Evolutionary conservation across 2,113 vertebrate species (phyloP), one percentile per base, ranked within the genome.

Genomic region (Rhegmatorhina hoffmannsi): DNA sequence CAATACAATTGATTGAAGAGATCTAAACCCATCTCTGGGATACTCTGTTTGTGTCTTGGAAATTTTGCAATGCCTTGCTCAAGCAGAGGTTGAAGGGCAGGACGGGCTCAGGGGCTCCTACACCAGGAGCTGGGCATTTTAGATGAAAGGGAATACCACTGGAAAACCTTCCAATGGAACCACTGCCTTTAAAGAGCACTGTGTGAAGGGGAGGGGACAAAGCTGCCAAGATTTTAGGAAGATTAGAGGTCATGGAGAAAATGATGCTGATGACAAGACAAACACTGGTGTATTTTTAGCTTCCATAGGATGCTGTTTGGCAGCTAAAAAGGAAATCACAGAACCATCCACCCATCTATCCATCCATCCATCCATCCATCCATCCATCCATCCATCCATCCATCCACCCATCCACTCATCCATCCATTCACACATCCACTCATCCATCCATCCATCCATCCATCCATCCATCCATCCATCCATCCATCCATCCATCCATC

Each of bases 1-100:
- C 93, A 95, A 96, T 96, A 90, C 17, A 72, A 96, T 95, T 36
- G 90, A 97, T 36, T 55, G 36, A 29, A 90, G 83, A 96, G 80
- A 79, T 94, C 83, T 87, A 72, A 96, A 79, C 33, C 36, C 66
- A 40, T 84, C 83, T 78, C 86, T 81, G 53, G 76, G 88, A 75
- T 68, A 19, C 62, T 78, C 82, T 44, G 44, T 91, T 70, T 75
- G 29, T 67, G 73, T 23, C 72, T 56, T 66, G 73, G 73, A 86
- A 70, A 64, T 20, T 86, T 89, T 38, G 26, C 50, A 75, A 75
- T 10, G 47, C 59, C 10, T 67, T 2, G 2, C 43, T 85, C 56
- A 52, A 87, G 53, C 40, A 58, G 88, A 72, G 52, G 44, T 16
- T 74, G 68, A 64, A 50, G 70, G 13, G n/a, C 1, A 1, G 33